Conservation (phyloP, 2,888 invertebrate genomes). For the Agonopterix subpropinquella region DNA sequence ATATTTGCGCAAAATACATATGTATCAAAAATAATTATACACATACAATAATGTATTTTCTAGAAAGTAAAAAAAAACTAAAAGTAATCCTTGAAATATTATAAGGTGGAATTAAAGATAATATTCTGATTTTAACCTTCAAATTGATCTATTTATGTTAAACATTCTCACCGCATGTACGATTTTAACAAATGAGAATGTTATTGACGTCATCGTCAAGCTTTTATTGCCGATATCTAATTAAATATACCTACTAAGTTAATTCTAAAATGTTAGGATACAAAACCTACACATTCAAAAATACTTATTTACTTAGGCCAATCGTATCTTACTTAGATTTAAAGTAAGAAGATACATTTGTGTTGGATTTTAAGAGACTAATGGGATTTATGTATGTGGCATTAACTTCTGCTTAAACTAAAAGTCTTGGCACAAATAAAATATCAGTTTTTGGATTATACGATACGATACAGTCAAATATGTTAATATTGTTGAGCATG, state of each 20-base stretch:
- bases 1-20: too few relatives aligned
- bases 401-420: conserved; percentile 48
- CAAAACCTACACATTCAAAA: conserved; percentile 60
- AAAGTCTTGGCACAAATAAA: conserved; percentile 71
- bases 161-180: conserved; percentile 27
- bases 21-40: too few relatives aligned
- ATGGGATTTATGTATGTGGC: conserved; percentile 10
- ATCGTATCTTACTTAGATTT: conserved; percentile 40
- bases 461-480: conserved; percentile 30
- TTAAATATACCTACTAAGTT: conserved; percentile 31
- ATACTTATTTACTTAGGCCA: conserved; percentile 68
- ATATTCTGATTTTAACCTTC: too few relatives aligned
- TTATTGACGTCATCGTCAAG: conserved; percentile 19
- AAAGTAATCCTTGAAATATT: not conserved
- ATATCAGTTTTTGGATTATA: conserved; percentile 41
- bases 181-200: conserved; percentile 39
- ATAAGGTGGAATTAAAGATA: not conserved
- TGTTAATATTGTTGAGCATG: conserved; percentile 40
- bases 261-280: conserved; percentile 47
- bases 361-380: conserved; percentile 21
- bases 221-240: conserved; percentile 19
- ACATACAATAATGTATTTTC: too few relatives aligned
- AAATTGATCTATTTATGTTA: not conserved
- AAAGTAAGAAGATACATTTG: conserved; percentile 40
- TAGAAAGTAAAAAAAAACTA: not conserved